These are phyloP conservation scores for Monodelphis domestica DNA, from an alignment of 2,797 vertebrate species.

Conservation along the genomic window DNA sequence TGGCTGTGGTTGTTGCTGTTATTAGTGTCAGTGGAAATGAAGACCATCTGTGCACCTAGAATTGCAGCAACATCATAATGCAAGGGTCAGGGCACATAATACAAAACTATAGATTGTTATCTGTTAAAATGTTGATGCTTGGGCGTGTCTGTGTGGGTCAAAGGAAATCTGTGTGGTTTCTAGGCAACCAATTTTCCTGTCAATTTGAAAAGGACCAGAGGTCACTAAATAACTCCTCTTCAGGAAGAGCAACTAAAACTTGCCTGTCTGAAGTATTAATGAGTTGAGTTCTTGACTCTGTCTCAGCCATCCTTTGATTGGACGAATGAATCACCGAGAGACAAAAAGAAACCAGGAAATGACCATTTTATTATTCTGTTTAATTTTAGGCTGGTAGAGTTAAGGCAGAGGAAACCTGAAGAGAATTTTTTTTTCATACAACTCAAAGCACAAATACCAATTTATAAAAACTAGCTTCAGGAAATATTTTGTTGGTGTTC, in stretches of 20 bases:
- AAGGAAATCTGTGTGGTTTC: constrained; percentile 8
- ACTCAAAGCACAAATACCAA: background rate
- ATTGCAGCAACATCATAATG: background rate
- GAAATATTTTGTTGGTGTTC: too few relatives aligned
- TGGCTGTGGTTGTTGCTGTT: background rate
- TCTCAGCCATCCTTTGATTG: background rate
- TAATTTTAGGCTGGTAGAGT: background rate
- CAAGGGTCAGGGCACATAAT: background rate
- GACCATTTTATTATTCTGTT: background rate
- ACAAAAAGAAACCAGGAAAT: background rate
- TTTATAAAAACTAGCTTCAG: background rate
- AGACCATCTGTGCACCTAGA: background rate
- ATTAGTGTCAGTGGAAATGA: background rate
- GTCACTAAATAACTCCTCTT: constrained; percentile 12
- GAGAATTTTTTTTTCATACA: background rate
- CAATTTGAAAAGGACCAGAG: background rate
- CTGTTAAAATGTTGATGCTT: background rate
- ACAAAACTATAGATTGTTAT: background rate
- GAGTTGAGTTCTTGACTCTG: background rate
- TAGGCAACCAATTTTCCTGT: background rate
- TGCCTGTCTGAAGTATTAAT: background rate
- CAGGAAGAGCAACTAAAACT: background rate
- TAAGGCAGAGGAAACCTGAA: background rate
- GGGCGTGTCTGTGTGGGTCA: background rate
- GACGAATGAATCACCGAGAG: background rate